These are phyloP conservation scores for Lepas anatifera DNA, from an alignment of 2,888 invertebrate species.

Conservation along the genomic window DNA sequence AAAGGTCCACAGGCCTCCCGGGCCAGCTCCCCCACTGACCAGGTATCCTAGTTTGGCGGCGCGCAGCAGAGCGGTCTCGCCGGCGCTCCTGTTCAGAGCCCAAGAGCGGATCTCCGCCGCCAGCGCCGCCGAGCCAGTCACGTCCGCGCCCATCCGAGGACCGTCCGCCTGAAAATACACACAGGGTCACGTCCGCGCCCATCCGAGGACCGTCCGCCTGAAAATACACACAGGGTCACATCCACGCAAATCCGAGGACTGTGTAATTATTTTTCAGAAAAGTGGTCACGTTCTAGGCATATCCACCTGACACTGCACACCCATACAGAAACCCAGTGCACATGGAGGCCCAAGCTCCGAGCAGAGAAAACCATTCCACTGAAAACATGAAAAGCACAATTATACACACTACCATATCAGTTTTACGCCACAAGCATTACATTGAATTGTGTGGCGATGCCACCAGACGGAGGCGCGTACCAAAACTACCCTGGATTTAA, in stretches of 20 bases:
- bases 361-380: neutral
- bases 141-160: slow-evolving; percentile 1
- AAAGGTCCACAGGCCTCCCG: no score
- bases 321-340: neutral
- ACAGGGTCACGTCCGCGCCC: neutral
- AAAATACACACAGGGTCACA: no score
- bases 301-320: no score
- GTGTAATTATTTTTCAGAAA: no score
- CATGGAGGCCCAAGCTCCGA: neutral
- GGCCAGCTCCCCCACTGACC: slow-evolving; percentile 50
- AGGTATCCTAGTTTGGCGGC: slow-evolving; percentile 80
- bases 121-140: slow-evolving; percentile 16
- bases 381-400: no score
- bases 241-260: neutral
- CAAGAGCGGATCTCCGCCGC: slow-evolving; percentile 37
- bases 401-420: no score
- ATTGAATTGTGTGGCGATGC: no score
- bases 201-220: neutral
- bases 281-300: no score
- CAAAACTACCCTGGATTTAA: no score
- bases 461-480: no score
- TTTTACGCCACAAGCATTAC: no score
- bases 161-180: neutral
- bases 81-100: slow-evolving; percentile 88
- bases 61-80: slow-evolving; percentile 82